Evolutionary conservation across 1,140 invertebrate species (phyloP), one percentile per base, ranked within the genome.

Genomic region (Drosophila miranda): DNA sequence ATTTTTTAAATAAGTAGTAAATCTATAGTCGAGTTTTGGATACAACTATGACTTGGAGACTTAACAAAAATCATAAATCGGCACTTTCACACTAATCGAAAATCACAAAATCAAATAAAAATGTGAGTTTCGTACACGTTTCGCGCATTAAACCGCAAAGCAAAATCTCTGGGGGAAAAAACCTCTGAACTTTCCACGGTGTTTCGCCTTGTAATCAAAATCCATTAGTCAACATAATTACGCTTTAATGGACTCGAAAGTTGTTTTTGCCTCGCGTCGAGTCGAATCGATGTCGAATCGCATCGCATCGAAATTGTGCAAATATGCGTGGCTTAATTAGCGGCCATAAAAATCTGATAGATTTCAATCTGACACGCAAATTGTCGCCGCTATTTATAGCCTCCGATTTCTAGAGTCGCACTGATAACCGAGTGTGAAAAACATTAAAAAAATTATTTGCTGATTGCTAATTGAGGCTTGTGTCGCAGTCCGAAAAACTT

Each of bases 151-250:
- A 76, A 66, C 23, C 56, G 44, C 62, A 48, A 42, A 48, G 38
- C 28, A 68, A 28, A 66, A 9, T 9, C 26, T 52, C 30, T 1
- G 34, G 3, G 48, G 28, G 23, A 14, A 34, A 42, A 46, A 50
- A 64, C 66, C 49, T 51, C 6, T 83, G 75, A 84, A 76, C 76
- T 84, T 76, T 76, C 44, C 34, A 70, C 51, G 45, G 21, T 49
- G 58, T 66, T 72, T 71, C 46, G 45, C 48, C 57, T 63, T 77
- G 68, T 77, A 77, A 70, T 77, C 58, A 53, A 60, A 58, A 51
- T 38, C 58, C 81, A 87, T 84, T 84, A 84, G 74, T 51, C 78
- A 34, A 59, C 68, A 78, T 81, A 84, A 87, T 87, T 77, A 81
- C 58, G 69, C 61, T 49, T 70, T 82, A 63, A 78, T 78, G 45